phyloP scores from a whole-genome alignment of 2,888 invertebrate genomes.

The Anthophora plumipes region DNA sequence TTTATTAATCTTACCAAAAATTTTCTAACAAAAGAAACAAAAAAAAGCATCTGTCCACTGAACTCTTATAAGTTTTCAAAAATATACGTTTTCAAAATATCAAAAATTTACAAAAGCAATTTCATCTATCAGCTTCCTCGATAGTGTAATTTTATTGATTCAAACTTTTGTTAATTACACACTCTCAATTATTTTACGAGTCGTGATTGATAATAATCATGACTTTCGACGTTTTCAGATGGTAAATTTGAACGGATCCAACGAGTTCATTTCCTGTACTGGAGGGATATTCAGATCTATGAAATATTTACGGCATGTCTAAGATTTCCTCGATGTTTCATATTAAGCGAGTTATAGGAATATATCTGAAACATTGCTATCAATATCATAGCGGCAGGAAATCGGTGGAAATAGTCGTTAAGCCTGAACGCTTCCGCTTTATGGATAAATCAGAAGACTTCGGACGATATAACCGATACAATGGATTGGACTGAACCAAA shows the following conservation, averaged over 20 bases:
- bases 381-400: conserved; percentile 29
- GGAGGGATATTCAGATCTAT: not conserved
- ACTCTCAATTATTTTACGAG: not conserved
- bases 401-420: conserved; percentile 1
- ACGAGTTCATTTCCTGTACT: not conserved
- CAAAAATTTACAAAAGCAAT: too few relatives aligned
- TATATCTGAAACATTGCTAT: conserved; percentile 33
- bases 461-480: not conserved
- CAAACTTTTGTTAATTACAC: not conserved
- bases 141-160: not conserved
- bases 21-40: too few relatives aligned
- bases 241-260: conserved; percentile 15
- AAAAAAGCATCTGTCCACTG: too few relatives aligned
- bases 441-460: not conserved
- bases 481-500: too few relatives aligned
- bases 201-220: not conserved
- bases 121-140: not conserved
- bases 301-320: conserved; percentile 33
- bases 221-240: not conserved
- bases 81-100: too few relatives aligned
- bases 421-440: conserved; percentile 11
- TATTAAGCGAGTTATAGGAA: conserved; percentile 38
- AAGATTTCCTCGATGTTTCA: conserved; percentile 32
- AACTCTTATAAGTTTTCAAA: too few relatives aligned
- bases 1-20: too few relatives aligned